phyloP scores from a whole-genome alignment of 2,797 vertebrate genomes.

The Muraenolepis orangiensis region DNA sequence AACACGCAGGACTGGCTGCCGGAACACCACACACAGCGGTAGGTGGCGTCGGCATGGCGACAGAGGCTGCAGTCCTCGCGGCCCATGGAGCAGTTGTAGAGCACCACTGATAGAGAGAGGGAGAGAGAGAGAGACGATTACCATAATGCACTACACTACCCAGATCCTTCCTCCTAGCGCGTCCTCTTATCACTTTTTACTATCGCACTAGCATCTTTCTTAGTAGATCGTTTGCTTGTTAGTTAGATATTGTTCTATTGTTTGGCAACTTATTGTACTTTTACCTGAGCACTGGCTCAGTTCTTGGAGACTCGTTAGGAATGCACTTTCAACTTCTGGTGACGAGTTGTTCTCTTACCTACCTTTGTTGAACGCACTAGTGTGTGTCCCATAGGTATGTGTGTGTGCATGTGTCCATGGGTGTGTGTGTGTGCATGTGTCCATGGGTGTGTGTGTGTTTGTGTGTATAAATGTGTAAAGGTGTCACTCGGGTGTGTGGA shows the following conservation, averaged over 20 bases:
- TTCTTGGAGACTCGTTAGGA: no score
- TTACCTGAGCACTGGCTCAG: no score
- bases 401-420: neutral
- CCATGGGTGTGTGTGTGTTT: neutral
- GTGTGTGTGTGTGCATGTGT: neutral
- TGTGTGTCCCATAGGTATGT: neutral
- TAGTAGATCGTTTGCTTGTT: no score
- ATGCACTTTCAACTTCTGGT: no score
- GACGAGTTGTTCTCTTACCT: no score
- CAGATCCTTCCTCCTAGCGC: no score
- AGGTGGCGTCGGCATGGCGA: constrained; percentile 73
- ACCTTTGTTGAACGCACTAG: no score
- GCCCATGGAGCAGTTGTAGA: constrained; percentile 92
- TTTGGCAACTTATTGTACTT: no score
- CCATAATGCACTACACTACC: no score
- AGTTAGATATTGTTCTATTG: no score
- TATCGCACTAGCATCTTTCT: no score
- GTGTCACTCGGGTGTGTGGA: neutral
- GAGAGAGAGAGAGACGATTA: neutral
- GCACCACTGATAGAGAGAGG: constrained; percentile 72
- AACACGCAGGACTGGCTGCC: constrained; percentile 77
- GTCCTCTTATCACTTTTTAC: no score
- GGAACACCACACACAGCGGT: constrained; percentile 86
- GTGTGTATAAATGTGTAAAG: neutral
- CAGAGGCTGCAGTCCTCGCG: constrained; percentile 92